Conservation (phyloP, 2,888 invertebrate genomes). For the Mellilla xanthometata region DNA sequence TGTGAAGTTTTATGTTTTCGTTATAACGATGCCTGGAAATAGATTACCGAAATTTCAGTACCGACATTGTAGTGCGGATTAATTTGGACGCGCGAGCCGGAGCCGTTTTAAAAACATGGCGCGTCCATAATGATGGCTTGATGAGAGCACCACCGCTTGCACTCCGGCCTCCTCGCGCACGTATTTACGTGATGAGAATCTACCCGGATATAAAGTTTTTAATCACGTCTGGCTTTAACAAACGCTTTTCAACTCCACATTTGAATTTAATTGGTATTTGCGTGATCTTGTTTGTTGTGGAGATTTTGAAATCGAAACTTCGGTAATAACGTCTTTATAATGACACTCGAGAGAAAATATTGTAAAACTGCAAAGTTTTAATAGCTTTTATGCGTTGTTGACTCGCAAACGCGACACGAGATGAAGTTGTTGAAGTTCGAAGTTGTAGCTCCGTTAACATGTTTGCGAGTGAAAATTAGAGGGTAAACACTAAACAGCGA, state of each 20-base stretch:
- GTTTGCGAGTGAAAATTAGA: conserved; percentile 59
- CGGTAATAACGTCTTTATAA: conserved; percentile 2
- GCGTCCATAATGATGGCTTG: conserved; percentile 77
- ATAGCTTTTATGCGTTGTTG: conserved; percentile 31
- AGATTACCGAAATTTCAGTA: conserved; percentile 60
- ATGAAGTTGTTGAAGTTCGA: conserved; percentile 41
- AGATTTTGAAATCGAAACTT: conserved; percentile 5
- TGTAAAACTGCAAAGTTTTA: conserved; percentile 22
- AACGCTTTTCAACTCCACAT: conserved; percentile 27
- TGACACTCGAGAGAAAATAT: conserved; percentile 13
- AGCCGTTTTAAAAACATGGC: conserved; percentile 80
- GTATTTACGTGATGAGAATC: conserved; percentile 41
- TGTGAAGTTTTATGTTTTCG: conserved; percentile 49
- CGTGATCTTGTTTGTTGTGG: conserved; percentile 12
- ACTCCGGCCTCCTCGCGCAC: conserved; percentile 36
- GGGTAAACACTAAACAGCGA: conserved; percentile 51
- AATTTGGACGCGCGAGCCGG: conserved; percentile 69
- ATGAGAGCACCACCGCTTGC: conserved; percentile 66
- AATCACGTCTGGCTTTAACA: conserved; percentile 28
- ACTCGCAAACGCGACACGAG: conserved; percentile 37
- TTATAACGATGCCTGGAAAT: conserved; percentile 49
- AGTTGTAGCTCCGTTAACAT: conserved; percentile 46
- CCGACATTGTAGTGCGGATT: conserved; percentile 67
- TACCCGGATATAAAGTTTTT: conserved; percentile 30
- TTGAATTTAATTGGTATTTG: conserved; percentile 22